Evolutionary conservation across 2,797 vertebrate species (phyloP), one percentile per base, ranked within the genome.

Genomic region (Liasis olivaceus): DNA sequence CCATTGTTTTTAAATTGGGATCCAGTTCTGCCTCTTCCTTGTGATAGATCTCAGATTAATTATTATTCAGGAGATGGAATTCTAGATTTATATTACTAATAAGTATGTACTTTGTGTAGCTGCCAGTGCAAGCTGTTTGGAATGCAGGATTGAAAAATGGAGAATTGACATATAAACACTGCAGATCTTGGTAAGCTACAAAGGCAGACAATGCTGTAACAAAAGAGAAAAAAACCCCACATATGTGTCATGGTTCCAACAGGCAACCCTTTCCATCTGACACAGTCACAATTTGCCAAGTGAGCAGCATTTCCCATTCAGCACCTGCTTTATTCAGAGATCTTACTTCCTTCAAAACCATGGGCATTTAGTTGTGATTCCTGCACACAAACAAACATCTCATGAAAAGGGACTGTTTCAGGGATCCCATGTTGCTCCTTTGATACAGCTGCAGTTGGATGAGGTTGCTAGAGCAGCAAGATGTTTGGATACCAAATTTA

Each of bases 21-120:
- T 89, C n/a, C 77, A 88, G 1, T 31, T 88, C 91, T 96, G 96
- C 54, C 42, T 88, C 91, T 95, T 94, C 87, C 90, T 93, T 66
- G 7, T 87, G 93, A 62, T 62, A 12, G 93, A 91, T 24, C 86
- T 90, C 90, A 94, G 89, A 94, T 97, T 93, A 96, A 94, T 97
- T 93, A 92, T 96, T 95, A 97, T 97, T 97, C 96, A 91, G 94
- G 89, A 91, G 31, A 93, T 93, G 93, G 93, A 95, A 96, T 90
- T 85, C 89, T 96, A 97, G 95, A 97, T 97, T 98, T 97, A 96
- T 97, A 95, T 97, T 93, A 94, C 94, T 97, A 96, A 96, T 97
- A 98, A 97, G 91, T 93, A 96, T 54, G 95, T 97, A 96, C 92
- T 94, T 95, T 96, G 95, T 97, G 95, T 95, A 93, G 87, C 90